Evolutionary conservation across 2,113 vertebrate species (phyloP).

Genomic region (Gulo gulo): DNA sequence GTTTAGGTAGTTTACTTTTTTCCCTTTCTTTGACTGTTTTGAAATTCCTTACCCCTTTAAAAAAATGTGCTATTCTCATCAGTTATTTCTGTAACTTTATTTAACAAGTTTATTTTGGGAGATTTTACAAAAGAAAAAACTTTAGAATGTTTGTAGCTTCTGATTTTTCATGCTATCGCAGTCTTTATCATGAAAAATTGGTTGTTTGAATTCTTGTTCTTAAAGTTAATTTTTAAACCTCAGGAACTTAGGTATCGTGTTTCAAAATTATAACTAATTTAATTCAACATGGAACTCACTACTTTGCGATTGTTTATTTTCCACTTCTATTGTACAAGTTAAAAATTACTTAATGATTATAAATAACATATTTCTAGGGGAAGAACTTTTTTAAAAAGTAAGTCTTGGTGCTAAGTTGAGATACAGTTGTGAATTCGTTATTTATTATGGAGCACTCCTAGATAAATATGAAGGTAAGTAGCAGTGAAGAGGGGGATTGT

Average conservation of each 20-base stretch:
- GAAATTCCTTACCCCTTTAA: background rate
- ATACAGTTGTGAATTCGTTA: background rate
- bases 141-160: background rate
- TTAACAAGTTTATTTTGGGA: background rate
- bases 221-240: background rate
- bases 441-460: background rate
- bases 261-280: background rate
- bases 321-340: background rate
- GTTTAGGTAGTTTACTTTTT: background rate
- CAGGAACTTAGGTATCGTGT: background rate
- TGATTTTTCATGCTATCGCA: background rate
- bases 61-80: background rate
- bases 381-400: background rate
- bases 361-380: background rate
- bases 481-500: background rate
- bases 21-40: background rate
- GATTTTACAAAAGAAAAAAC: background rate
- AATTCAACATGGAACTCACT: background rate
- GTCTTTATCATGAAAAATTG: background rate
- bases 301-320: background rate
- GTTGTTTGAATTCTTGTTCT: background rate
- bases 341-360: background rate
- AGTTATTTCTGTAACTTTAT: background rate
- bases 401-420: background rate
- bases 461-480: background rate